Conservation (phyloP, 2,797 vertebrate genomes). For the Champsocephalus esox region DNA sequence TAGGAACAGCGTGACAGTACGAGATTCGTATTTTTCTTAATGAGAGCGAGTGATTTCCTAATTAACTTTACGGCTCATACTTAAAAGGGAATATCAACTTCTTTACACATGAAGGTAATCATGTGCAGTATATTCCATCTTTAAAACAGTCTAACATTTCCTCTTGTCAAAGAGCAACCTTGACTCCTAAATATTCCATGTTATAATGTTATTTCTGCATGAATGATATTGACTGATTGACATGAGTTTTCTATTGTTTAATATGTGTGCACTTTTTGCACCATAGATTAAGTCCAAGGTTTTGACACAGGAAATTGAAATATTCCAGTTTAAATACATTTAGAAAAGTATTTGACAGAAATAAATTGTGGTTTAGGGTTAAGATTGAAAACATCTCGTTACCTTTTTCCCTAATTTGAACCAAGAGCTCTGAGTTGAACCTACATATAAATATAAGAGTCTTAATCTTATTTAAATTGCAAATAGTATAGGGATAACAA, state of each 20-base stretch:
- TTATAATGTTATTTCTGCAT: neutral
- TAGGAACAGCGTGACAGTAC: constrained; percentile 17
- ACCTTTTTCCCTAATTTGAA: neutral
- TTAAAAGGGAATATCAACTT: too few relatives aligned
- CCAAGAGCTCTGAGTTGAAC: neutral
- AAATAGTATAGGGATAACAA: neutral
- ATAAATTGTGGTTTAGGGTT: neutral
- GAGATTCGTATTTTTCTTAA: constrained; percentile 13
- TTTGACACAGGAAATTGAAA: neutral
- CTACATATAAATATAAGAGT: neutral
- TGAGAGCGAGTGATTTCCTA: neutral
- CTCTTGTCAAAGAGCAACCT: neutral
- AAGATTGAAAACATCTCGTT: neutral
- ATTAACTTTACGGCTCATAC: neutral
- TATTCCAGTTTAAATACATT: neutral
- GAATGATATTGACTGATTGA: neutral
- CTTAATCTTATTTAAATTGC: neutral
- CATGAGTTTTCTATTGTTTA: neutral
- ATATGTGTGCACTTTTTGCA: neutral
- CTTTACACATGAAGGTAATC: neutral
- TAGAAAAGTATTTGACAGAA: neutral
- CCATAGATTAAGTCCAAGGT: neutral
- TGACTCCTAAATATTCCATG: neutral
- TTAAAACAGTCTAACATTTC: neutral
- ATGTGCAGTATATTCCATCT: neutral